These are phyloP conservation scores for Oreonectes daqikongensis DNA, from an alignment of 2,797 vertebrate genomes.

Conservation along the genomic window DNA sequence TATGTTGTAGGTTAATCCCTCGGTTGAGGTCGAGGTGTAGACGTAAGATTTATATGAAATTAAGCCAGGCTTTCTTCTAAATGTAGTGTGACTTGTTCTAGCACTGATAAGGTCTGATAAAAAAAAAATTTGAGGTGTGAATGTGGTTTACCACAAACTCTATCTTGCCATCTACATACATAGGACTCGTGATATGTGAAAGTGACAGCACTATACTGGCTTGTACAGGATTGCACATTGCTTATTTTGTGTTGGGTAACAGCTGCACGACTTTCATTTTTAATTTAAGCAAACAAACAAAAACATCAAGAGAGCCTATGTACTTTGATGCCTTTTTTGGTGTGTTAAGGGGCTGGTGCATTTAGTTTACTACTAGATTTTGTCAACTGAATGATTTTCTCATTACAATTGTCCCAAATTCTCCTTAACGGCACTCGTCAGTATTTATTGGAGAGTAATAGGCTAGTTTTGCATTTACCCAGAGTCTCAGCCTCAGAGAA, in stretches of 20 bases:
- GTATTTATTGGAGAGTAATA: too few species aligned
- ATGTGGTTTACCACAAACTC: conserved; percentile 15
- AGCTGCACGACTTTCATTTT: background rate
- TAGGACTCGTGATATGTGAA: background rate
- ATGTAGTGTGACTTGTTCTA: background rate
- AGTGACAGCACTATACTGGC: conserved; percentile 1
- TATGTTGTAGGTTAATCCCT: too few species aligned
- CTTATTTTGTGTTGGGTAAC: background rate
- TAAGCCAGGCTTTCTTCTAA: background rate
- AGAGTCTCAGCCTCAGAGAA: background rate
- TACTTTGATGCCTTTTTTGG: background rate
- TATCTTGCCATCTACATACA: background rate
- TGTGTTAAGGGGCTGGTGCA: background rate
- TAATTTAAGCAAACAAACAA: background rate
- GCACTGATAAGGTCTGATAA: too few species aligned
- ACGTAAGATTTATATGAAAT: conserved; percentile 1
- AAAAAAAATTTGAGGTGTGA: too few species aligned
- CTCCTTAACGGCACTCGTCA: too few species aligned
- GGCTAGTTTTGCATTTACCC: background rate
- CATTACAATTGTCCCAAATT: background rate
- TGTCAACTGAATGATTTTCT: background rate
- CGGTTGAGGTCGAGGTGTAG: background rate
- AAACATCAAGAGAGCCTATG: background rate
- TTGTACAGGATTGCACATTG: conserved; percentile 11
- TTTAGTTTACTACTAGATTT: background rate